These are phyloP conservation scores for Limnephilus lunatus DNA, from an alignment of 2,888 invertebrate species.

Conservation along the genomic window DNA sequence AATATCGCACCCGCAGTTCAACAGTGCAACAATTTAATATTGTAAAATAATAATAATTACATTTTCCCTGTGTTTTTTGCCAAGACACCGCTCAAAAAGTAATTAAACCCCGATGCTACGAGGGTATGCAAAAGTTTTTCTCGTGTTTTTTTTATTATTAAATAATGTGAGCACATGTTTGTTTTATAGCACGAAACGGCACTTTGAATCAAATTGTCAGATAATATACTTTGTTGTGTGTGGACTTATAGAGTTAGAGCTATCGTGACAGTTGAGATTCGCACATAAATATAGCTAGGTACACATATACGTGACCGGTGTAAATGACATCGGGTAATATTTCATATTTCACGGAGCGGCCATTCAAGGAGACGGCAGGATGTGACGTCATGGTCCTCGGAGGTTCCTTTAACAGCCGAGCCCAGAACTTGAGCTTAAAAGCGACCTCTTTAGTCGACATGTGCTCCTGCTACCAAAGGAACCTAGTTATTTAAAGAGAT, in stretches of 20 bases:
- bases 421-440: not conserved
- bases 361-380: slow-evolving; percentile 57
- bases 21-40: slow-evolving; percentile 16
- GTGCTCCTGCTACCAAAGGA: not conserved
- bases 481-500: not conserved
- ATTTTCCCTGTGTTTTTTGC: not conserved
- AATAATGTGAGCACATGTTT: not conserved
- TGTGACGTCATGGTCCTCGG: slow-evolving; percentile 51
- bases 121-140: not conserved
- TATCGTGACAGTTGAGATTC: not conserved
- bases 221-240: not conserved
- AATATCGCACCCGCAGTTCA: slow-evolving; percentile 36
- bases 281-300: not conserved
- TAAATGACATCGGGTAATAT: slow-evolving; percentile 59
- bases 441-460: slow-evolving; percentile 15
- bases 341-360: slow-evolving; percentile 60
- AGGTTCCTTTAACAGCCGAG: not conserved
- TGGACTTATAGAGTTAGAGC: not conserved
- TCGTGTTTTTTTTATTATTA: not conserved
- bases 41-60: not conserved
- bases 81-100: not conserved
- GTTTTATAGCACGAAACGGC: not conserved
- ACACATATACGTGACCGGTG: slow-evolving; percentile 53
- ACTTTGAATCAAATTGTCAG: not conserved
- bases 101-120: not conserved